Conservation (phyloP, 2,797 vertebrate genomes). For the Hephaestus fuliginosus region DNA sequence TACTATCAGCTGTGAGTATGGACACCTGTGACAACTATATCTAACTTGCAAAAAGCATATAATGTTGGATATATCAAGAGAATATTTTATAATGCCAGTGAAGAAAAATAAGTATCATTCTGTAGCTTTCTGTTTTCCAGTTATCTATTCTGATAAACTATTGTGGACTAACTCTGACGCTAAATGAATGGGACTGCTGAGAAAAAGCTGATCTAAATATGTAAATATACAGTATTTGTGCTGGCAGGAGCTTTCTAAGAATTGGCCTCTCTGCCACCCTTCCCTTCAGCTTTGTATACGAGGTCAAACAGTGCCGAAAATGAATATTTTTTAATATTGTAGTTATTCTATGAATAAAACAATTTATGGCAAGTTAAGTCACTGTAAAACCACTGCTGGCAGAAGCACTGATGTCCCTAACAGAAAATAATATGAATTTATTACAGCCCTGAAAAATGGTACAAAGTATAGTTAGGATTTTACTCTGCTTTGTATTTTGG, state of each 20-base stretch:
- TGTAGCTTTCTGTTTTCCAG: too few relatives aligned
- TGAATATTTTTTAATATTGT: not conserved
- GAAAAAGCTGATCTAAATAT: conserved; percentile 1
- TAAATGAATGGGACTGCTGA: not conserved
- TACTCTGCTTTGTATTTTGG: not conserved
- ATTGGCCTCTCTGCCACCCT: not conserved
- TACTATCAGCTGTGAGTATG: not conserved
- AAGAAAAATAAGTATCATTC: too few relatives aligned
- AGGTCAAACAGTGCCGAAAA: not conserved
- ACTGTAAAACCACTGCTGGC: not conserved
- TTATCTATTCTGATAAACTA: too few relatives aligned
- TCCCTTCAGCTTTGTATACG: not conserved
- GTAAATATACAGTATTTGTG: not conserved
- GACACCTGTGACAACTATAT: not conserved
- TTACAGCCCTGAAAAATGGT: not conserved
- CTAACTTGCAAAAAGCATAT: not conserved
- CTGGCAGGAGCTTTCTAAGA: not conserved
- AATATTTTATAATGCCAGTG: too few relatives aligned
- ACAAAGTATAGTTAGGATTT: too few relatives aligned
- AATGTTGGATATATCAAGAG: too few relatives aligned
- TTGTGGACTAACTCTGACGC: too few relatives aligned
- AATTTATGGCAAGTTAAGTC: not conserved
- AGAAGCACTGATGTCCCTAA: not conserved
- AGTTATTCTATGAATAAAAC: not conserved
- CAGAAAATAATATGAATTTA: not conserved